These are phyloP conservation scores for Cetoscarus ocellatus DNA, from an alignment of 2,797 vertebrate genomes.

Conservation along the genomic window DNA sequence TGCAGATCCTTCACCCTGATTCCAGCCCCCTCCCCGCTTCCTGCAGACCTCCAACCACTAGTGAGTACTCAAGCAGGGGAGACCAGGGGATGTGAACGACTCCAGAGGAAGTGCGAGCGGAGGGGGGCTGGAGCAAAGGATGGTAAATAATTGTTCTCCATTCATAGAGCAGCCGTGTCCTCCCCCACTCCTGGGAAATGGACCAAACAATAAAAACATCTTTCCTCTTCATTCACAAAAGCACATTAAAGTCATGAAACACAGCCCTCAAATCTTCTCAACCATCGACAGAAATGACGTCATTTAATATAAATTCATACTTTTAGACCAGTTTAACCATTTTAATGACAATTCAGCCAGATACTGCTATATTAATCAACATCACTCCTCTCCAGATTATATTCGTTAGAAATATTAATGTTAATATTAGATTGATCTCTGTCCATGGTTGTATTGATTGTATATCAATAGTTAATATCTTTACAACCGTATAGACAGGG, in stretches of 20 bases:
- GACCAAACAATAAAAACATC: conserved; percentile 23
- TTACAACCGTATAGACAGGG: no score
- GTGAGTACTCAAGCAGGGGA: conserved; percentile 39
- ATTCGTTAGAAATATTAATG: no score
- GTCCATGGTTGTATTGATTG: no score
- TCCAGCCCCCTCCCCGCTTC: conserved; percentile 22
- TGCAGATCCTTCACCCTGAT: conserved; percentile 25
- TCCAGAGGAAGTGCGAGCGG: conserved; percentile 46
- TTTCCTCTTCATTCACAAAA: conserved; percentile 5
- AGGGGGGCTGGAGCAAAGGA: conserved; percentile 31
- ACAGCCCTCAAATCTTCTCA: no score
- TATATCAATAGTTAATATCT: no score
- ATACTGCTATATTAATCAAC: no score
- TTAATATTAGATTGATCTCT: no score
- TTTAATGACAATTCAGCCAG: no score
- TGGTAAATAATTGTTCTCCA: conserved; percentile 60
- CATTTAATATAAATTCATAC: no score
- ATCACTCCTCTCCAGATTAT: no score
- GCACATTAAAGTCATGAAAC: background rate
- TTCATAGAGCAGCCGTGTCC: conserved; percentile 39
- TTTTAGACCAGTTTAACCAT: no score
- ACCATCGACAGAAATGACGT: no score
- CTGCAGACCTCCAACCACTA: conserved; percentile 24
- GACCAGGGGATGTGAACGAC: conserved; percentile 52
- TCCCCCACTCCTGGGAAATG: conserved; percentile 43